Conservation (phyloP, 1,140 invertebrate species). For the Megathymus violae region DNA sequence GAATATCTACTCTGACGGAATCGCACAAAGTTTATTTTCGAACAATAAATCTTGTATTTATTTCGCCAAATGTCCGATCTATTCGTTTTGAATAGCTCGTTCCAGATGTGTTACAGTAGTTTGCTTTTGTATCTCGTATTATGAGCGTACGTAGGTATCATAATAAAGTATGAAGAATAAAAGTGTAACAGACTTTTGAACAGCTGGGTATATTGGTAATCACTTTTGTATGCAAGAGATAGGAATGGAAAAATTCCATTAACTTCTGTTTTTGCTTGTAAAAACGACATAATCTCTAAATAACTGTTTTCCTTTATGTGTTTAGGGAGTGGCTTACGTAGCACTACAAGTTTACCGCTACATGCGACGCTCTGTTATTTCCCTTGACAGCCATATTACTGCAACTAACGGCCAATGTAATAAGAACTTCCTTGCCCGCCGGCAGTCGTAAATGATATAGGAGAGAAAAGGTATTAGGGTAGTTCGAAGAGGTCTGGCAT, state of each 20-base stretch:
- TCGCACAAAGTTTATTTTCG: conserved; percentile 42
- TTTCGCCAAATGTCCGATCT: conserved; percentile 68
- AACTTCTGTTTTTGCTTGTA: conserved; percentile 6
- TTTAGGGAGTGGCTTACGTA: conserved; percentile 61
- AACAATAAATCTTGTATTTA: conserved; percentile 44
- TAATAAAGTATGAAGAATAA: conserved; percentile 1
- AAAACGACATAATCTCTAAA: conserved; percentile 38
- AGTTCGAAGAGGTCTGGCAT: conserved; percentile 51
- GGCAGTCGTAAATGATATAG: conserved; percentile 50
- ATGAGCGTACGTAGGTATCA: background rate
- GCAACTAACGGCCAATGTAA: conserved; percentile 64
- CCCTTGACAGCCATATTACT: conserved; percentile 76
- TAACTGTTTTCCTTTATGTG: conserved; percentile 53
- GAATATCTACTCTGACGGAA: conserved; percentile 47
- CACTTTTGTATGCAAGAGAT: background rate
- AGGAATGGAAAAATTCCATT: background rate
- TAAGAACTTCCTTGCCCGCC: conserved; percentile 57
- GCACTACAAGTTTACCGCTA: conserved; percentile 63
- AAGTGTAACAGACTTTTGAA: background rate
- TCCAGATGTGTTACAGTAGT: conserved; percentile 62
- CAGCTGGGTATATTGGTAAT: background rate
- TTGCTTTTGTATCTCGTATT: conserved; percentile 51
- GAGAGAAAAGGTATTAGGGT: conserved; percentile 30
- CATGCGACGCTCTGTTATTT: conserved; percentile 71
- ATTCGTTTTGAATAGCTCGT: conserved; percentile 62